Conservation (phyloP, 1,140 invertebrate species). For the Drosophila leontia region DNA sequence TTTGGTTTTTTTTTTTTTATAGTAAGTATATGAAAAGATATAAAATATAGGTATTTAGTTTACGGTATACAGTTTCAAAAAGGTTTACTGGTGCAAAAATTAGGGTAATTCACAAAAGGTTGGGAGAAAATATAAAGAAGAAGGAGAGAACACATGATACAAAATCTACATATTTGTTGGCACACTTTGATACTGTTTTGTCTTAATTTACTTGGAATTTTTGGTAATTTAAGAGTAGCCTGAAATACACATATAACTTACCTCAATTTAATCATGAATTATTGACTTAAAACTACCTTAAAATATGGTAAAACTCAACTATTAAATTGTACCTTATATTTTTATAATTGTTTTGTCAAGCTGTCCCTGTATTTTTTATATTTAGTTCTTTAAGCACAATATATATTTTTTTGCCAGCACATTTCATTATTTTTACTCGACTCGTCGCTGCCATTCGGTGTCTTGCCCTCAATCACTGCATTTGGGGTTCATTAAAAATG, state of each 20-base stretch:
- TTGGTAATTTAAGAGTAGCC: not conserved
- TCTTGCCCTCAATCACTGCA: conserved; percentile 39
- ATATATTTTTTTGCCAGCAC: not conserved
- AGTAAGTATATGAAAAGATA: conserved; percentile 79
- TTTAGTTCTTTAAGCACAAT: not conserved
- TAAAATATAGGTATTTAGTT: conserved; percentile 81
- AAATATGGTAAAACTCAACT: not conserved
- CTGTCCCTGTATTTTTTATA: not conserved
- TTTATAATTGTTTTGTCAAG: not conserved
- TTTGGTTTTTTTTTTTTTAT: conserved; percentile 30
- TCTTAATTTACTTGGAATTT: not conserved
- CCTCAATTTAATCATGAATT: not conserved
- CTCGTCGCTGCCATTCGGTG: conserved; percentile 1
- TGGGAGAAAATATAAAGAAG: conserved; percentile 25
- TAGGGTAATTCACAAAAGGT: conserved; percentile 27
- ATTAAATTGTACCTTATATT: not conserved
- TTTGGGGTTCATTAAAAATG: conserved; percentile 72
- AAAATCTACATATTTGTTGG: conserved; percentile 83
- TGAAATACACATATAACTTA: conserved; percentile 13
- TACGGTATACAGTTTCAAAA: conserved; percentile 76
- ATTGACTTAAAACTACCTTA: conserved; percentile 24
- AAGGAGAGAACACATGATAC: conserved; percentile 54
- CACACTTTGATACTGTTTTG: conserved; percentile 78
- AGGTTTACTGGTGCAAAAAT: conserved; percentile 61
- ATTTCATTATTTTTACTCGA: not conserved